Base-by-base conservation (phyloP, 2,113 vertebrate species). In the Hystrix brachyura region DNA sequence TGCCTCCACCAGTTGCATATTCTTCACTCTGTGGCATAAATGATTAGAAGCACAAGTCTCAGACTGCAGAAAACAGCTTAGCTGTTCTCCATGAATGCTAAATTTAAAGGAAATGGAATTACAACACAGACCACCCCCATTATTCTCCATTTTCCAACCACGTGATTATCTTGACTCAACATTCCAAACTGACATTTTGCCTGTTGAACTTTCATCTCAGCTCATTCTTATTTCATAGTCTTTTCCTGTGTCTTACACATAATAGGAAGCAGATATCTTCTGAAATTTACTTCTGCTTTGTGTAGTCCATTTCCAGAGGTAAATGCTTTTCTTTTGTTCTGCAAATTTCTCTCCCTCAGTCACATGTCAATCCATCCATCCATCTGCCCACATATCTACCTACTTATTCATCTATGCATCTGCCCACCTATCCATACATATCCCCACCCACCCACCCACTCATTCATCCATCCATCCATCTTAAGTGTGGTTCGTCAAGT, bases 41-140 rank as follows among this genome's bases (percentile, higher is more conserved):
- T 94, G 92, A 97, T 92, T 96, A 96, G 83, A 80, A 97, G 79
- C 71, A 94, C 87, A 94, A 93, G 86, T 90, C 74, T 96, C 62
- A 27, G 67, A 76, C 14, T 92, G 21, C 43, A 97, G 87, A 96
- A 95, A 89, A 81, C 78, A 12, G 59, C 78, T 95, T 85, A 83
- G 72, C 67, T 43, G 25, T 38, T 96, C 62, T 87, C 86, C 84
- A 64, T 27, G 64, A 76, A 87, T 29, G 86, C 64, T 51, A 48
- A 27, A n/a, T 88, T 82, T 76, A 74, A 87, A 92, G 60, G n/a
- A 88, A 93, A 87, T 60, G 38, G 64, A 92, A 82, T 74, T 84
- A 67, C 94, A 88, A 71, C 38, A 7, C 64, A 46, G 19, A 87
- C 6, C 5, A 62, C 23, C 15, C 25, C 19, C 38, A 7, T 60